These are phyloP conservation scores for Hestina assimilis DNA, from an alignment of 1,140 invertebrate genomes.

Conservation along the genomic window DNA sequence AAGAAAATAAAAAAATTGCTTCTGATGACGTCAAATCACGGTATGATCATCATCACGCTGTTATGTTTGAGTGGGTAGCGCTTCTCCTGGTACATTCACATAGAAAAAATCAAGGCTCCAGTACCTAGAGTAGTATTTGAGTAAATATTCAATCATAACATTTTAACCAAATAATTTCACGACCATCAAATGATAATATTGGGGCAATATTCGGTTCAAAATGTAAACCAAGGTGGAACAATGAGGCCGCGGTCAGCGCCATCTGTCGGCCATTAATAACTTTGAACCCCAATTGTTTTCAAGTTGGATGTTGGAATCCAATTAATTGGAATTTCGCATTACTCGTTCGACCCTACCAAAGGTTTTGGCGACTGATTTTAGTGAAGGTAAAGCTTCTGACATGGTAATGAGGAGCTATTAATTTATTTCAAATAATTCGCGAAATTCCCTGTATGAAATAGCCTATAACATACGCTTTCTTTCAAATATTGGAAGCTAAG, in stretches of 20 bases:
- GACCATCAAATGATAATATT: neutral
- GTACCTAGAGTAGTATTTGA: neutral
- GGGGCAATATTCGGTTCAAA: neutral
- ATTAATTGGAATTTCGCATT: slow-evolving; percentile 25
- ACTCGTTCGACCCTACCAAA: neutral
- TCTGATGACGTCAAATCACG: no score
- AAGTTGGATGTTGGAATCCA: slow-evolving; percentile 27
- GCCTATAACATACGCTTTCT: no score
- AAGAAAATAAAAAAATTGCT: no score
- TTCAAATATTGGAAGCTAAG: no score
- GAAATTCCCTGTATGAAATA: no score
- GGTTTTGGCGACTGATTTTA: neutral
- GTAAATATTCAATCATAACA: neutral
- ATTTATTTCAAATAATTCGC: no score
- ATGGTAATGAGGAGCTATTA: no score
- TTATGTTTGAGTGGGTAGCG: no score
- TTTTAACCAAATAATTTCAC: no score
- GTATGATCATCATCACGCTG: no score
- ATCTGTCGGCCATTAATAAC: slow-evolving; percentile 35
- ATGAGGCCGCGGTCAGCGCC: slow-evolving; percentile 31
- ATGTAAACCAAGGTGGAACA: slow-evolving; percentile 10
- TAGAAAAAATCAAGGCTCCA: neutral
- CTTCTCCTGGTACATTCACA: no score
- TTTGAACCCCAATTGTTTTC: slow-evolving; percentile 33
- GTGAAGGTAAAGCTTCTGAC: neutral